Percentiles rank a stretch among this genome's conserved stretches.
Conservation (phyloP, 2,797 vertebrate species). For the Lagocephalus sceleratus region DNA sequence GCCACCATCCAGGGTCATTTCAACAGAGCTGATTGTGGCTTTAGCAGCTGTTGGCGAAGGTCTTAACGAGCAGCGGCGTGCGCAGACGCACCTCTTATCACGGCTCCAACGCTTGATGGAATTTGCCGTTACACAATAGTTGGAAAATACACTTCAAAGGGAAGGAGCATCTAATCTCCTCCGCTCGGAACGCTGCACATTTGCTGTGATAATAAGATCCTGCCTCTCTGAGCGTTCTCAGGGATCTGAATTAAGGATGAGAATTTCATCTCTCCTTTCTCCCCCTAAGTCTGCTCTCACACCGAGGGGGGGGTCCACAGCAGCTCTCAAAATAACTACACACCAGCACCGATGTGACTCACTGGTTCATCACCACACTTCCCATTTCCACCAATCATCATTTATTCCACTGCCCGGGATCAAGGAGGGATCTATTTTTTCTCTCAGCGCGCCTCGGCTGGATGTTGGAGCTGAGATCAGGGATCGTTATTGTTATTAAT, state of each 20-base stretch:
- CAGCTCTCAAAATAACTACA: conserved; percentile 37
- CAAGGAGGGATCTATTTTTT: too few species aligned
- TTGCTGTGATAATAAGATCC: conserved; percentile 71
- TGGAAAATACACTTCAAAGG: conserved; percentile 75
- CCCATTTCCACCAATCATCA: too few species aligned
- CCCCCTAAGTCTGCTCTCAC: conserved; percentile 33
- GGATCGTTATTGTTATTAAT: too few species aligned
- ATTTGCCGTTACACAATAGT: conserved; percentile 72
- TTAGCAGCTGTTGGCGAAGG: conserved; percentile 55
- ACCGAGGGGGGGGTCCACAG: background rate
- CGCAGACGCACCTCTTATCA: conserved; percentile 65
- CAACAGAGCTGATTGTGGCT: conserved; percentile 14
- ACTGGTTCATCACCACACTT: too few species aligned
- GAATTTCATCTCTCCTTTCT: conserved; percentile 56
- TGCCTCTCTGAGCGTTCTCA: conserved; percentile 69
- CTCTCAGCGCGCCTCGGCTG: too few species aligned
- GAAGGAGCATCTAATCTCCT: conserved; percentile 73
- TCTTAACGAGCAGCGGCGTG: conserved; percentile 68
- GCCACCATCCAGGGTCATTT: too few species aligned
- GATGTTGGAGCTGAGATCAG: too few species aligned
- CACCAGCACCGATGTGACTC: too few species aligned
- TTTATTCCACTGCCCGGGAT: too few species aligned
- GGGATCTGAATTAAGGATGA: conserved; percentile 68
- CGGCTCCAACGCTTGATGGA: conserved; percentile 71
- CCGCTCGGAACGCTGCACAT: conserved; percentile 66